Evolutionary conservation across 2,113 vertebrate species (phyloP).

Genomic region (Psittacula cyanocephala): DNA sequence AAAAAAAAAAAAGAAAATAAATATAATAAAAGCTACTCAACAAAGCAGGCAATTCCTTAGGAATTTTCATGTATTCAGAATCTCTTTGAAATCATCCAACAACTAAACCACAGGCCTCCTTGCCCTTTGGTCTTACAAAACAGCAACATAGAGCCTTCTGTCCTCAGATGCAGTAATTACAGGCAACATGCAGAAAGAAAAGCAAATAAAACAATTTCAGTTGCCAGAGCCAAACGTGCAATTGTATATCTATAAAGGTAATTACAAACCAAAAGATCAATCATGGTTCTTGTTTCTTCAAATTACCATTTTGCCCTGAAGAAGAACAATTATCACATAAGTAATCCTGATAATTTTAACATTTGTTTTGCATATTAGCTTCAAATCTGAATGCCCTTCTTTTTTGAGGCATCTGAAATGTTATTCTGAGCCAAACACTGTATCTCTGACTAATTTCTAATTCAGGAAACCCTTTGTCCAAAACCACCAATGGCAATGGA

Average conservation of each 20-base stretch:
- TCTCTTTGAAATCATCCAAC: conserved; percentile 58
- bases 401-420: not conserved
- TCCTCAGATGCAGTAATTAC: conserved; percentile 36
- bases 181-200: conserved; percentile 35
- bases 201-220: conserved; percentile 47
- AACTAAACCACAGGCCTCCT: conserved; percentile 29
- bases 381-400: not conserved
- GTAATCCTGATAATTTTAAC: conserved; percentile 20
- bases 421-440: not conserved
- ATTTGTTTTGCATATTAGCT: conserved; percentile 19
- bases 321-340: conserved; percentile 24
- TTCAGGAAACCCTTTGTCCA: not conserved
- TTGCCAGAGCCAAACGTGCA: conserved; percentile 31
- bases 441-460: not conserved
- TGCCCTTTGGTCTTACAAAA: conserved; percentile 24
- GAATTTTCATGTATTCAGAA: conserved; percentile 54
- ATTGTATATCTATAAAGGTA: conserved; percentile 40
- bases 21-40: conserved; percentile 11
- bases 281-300: conserved; percentile 24
- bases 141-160: conserved; percentile 30
- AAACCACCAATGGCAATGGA: not conserved
- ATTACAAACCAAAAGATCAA: conserved; percentile 45
- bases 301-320: conserved; percentile 37
- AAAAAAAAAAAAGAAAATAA: not conserved
- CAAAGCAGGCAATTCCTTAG: conserved; percentile 44